Evolutionary conservation across 2,797 vertebrate genomes (phyloP), one percentile per base, ranked within the genome.

Genomic region (Fundulus diaphanus): DNA sequence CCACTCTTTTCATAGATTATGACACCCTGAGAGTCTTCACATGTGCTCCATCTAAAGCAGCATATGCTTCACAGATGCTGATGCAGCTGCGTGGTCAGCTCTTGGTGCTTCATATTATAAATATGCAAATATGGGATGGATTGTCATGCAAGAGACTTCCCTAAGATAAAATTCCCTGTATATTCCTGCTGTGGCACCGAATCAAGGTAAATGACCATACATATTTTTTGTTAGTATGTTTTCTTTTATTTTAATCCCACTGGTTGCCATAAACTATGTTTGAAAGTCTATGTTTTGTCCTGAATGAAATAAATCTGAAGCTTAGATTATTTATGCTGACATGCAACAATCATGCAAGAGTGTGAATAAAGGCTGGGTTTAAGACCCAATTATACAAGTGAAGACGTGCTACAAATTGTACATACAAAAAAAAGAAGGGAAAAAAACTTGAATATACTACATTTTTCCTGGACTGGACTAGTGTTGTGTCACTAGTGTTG

Each of bases 31-130:
- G 40, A n/a, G 40, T 76, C 44, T 73, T 75, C 0, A 6, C 15
- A 85, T 87, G 73, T 80, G 79, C 71, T 7, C 9, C 71, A 67
- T 29, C 42, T 59, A 68, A 67, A 74, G 75, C 52, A 87, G 56
- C 89, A 86, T 81, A 84, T 87, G 86, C 48, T 59, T 78, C 72
- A 65, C 87, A 88, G 87, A 87, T 90, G 88, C 73, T 66, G 49
- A 52, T 40, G 80, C 75, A 61, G 67, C 78, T 52, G 74, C 71
- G 76, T 72, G 70, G 44, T 72, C 74, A 67, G 81, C 68, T 72
- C 68, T 48, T 70, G 59, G 35, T 54, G 85, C 87, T 83, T 75
- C 74, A 52, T 74, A 70, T 77, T 81, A 79, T 35, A 79, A 82
- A 87, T 75, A 75, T 81, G 75, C 70, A 82, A 79, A 82, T 72